These are phyloP conservation scores for Galemys pyrenaicus DNA, from an alignment of 2,113 vertebrate genomes.

Conservation along the genomic window DNA sequence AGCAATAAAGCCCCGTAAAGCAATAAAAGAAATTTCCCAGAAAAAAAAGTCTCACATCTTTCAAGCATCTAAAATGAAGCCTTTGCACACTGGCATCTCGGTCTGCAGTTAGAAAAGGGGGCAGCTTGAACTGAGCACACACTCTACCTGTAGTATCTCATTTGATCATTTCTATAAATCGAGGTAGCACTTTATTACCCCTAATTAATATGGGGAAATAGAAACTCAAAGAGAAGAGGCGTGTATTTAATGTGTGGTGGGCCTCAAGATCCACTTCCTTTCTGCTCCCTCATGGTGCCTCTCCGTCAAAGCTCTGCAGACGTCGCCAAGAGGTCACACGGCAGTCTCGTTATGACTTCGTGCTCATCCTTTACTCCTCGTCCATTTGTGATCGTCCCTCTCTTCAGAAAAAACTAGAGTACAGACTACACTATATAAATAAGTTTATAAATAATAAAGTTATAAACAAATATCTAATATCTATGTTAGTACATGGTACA, in stretches of 20 bases:
- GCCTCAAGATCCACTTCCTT: not conserved
- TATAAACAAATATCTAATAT: no score
- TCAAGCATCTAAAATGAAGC: constrained; percentile 63
- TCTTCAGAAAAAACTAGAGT: not conserved
- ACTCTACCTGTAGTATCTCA: not conserved
- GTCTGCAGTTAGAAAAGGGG: not conserved
- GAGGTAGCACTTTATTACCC: not conserved
- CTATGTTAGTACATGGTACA: no score
- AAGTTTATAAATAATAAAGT: no score
- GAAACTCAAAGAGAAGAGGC: not conserved
- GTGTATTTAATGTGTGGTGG: not conserved
- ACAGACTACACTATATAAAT: not conserved
- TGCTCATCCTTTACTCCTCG: not conserved
- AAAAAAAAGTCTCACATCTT: constrained; percentile 65
- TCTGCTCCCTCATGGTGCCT: not conserved
- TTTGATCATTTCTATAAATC: not conserved
- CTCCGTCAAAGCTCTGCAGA: not conserved
- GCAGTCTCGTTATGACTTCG: not conserved
- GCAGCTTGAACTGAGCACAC: not conserved
- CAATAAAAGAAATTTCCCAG: constrained; percentile 77
- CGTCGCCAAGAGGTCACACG: not conserved
- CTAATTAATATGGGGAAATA: not conserved
- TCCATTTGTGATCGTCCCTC: not conserved
- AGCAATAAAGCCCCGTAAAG: constrained; percentile 68
- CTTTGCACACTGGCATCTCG: constrained; percentile 11